Conservation (phyloP, 2,113 vertebrate genomes). For the Parotia lawesii region DNA sequence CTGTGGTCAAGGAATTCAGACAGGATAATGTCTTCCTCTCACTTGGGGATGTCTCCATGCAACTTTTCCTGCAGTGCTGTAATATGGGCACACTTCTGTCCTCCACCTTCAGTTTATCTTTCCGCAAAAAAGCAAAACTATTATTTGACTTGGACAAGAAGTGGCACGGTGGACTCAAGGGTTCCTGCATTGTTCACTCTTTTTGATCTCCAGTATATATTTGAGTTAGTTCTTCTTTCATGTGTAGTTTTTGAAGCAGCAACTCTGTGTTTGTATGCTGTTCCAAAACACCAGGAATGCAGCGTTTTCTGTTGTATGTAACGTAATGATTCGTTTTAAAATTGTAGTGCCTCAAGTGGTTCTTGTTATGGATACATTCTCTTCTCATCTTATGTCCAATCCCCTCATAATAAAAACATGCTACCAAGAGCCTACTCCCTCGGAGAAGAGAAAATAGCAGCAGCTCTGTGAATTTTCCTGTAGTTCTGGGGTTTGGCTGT, state of each 20-base stretch:
- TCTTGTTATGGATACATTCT: neutral
- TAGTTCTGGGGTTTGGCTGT: neutral
- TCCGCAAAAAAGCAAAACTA: neutral
- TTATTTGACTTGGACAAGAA: neutral
- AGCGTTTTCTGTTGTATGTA: neutral
- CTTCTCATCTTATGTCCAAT: neutral
- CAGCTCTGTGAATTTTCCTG: neutral
- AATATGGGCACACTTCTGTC: neutral
- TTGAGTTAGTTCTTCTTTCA: neutral
- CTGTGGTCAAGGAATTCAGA: neutral
- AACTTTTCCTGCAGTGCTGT: neutral
- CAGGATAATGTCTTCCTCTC: neutral
- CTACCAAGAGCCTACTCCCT: neutral
- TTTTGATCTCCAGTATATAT: neutral
- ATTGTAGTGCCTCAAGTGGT: neutral
- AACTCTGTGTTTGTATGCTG: neutral
- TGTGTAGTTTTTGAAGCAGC: neutral
- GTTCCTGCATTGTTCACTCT: neutral
- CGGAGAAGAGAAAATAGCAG: neutral
- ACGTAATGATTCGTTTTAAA: neutral
- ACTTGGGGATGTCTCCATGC: fast-evolving
- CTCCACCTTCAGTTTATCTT: neutral
- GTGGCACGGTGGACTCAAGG: neutral
- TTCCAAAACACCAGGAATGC: neutral
- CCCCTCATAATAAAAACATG: neutral